Evolutionary conservation across 2,888 invertebrate genomes (phyloP), one percentile per base, ranked within the genome.

Genomic region (Synanthedon andrenaeformis): DNA sequence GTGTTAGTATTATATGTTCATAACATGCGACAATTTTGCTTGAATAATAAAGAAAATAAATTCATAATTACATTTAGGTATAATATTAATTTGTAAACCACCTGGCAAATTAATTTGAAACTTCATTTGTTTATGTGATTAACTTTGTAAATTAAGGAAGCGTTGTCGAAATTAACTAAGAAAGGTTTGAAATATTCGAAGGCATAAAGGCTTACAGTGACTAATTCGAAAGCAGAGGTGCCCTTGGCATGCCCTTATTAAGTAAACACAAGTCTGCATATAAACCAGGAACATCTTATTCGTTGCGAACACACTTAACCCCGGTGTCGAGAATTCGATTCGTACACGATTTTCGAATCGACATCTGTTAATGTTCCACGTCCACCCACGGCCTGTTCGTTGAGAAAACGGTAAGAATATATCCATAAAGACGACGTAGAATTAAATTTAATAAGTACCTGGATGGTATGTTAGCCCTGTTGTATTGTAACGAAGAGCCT

Each of bases 231-330:
- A 13, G 13, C 45, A 45, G 14, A 14, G 45, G 45, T 13, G 17
- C 13, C 12, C 49, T 49, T 49, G 19, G 49, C 49, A 23, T 49
- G 49, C 49, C 17, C 23, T 49, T 45, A 45, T 45, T 45, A 45
- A 45, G 45, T 45, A 45, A 14, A 45, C 45, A 45, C 45, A 45
- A 45, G 45, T 45, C 14, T 45, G 45, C 45, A 35, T 35, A 35
- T 35, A 59, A 64, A 60, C 60, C 57, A 62, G 66, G 68, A 76
- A 78, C 75, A 76, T 74, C 79, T 82, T 72, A 79, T 76, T 83
- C 72, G 70, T 74, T 76, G 69, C 70, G 68, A 68, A 66, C 67
- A 67, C 70, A 76, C 70, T 79, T 82, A 79, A 84, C 81, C 81
- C 60, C 69, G 59, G 73, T 73, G 76, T 76, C 74, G 74, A 71